A percentile compares a stretch with the other conserved stretches of the same genome.
phyloP scores from a whole-genome alignment of 2,888 invertebrate species.

The Spisula subtruncata region DNA sequence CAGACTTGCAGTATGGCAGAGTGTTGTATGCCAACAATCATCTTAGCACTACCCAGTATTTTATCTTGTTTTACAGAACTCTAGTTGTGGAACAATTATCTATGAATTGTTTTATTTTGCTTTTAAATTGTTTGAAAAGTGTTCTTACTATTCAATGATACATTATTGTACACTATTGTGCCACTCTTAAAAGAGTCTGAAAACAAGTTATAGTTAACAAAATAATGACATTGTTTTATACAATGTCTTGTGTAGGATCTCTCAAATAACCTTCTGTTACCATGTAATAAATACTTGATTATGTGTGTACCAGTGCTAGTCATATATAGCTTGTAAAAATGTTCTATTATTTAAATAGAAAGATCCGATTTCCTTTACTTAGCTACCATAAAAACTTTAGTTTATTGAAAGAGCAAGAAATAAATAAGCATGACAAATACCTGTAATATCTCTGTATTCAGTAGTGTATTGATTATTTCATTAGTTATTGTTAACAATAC shows the following conservation, averaged over 20 bases:
- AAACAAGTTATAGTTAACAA: background rate
- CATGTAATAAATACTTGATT: background rate
- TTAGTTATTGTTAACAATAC: background rate
- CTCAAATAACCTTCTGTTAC: background rate
- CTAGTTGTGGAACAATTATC: background rate
- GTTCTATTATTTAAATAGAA: background rate
- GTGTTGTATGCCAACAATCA: no score
- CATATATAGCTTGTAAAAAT: background rate
- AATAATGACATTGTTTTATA: no score
- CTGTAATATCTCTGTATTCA: background rate
- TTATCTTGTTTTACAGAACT: background rate
- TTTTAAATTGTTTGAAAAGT: background rate
- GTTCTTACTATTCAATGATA: background rate
- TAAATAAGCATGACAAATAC: background rate
- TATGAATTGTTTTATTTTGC: background rate
- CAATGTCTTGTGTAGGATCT: no score
- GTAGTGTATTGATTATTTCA: background rate
- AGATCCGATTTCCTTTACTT: background rate
- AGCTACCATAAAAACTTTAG: background rate
- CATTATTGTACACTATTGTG: background rate
- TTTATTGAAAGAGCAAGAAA: conserved; percentile 1
- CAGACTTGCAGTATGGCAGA: background rate
- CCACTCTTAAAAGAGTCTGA: background rate
- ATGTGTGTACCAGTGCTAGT: background rate
- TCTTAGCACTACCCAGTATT: background rate